phyloP scores from a whole-genome alignment of 2,113 vertebrate species.

The Phycodurus eques region DNA sequence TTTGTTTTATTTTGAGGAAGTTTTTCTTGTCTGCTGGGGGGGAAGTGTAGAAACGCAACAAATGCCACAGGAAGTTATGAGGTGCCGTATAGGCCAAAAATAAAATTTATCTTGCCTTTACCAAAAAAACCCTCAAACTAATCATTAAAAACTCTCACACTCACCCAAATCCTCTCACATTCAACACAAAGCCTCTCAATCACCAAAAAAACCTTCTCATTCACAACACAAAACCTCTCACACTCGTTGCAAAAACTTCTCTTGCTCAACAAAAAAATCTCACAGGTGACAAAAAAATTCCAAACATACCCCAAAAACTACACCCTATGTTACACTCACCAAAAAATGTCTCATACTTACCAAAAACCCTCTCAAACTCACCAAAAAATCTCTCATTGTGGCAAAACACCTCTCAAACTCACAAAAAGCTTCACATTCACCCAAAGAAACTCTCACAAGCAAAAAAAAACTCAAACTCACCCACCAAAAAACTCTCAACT shows the following conservation, averaged over 20 bases:
- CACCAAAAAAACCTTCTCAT: too few species aligned
- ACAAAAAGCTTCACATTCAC: too few species aligned
- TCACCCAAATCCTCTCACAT: too few species aligned
- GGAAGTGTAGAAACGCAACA: background rate
- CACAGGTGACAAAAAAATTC: background rate
- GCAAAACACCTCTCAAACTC: background rate
- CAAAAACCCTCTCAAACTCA: background rate
- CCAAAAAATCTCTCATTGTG: background rate
- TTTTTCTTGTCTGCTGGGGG: background rate
- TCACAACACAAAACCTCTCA: too few species aligned
- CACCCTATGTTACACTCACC: too few species aligned
- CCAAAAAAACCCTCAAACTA: background rate
- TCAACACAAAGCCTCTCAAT: too few species aligned
- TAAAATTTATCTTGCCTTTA: background rate
- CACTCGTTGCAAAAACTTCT: too few species aligned
- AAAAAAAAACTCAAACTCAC: too few species aligned
- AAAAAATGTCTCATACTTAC: background rate
- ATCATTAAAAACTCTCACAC: too few species aligned
- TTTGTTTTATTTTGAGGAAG: conserved; percentile 11
- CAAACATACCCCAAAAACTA: background rate
- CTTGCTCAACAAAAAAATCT: too few species aligned
- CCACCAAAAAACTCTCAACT: too few species aligned
- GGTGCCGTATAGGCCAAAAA: background rate
- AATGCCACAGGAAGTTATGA: background rate
- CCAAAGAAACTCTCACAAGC: too few species aligned